phyloP scores from a whole-genome alignment of 1,140 invertebrate genomes.

The Aphidius ervi region DNA sequence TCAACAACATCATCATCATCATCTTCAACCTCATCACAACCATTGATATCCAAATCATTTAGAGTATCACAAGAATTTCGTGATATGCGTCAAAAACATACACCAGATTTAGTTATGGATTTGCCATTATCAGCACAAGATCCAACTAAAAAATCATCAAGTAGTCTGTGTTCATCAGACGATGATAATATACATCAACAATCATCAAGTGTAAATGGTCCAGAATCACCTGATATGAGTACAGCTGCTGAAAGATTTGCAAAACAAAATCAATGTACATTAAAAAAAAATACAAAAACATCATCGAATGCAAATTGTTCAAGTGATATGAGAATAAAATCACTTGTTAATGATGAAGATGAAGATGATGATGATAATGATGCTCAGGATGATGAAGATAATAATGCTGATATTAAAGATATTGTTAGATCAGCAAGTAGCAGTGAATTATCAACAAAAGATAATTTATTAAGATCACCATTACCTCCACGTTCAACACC shows the following conservation, averaged over 20 bases:
- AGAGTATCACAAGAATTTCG: slow-evolving; percentile 49
- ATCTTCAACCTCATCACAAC: slow-evolving; percentile 39
- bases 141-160: slow-evolving; percentile 48
- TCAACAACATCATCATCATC: slow-evolving; percentile 52
- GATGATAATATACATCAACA: slow-evolving; percentile 36
- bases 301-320: slow-evolving; percentile 19
- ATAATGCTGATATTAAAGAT: slow-evolving; percentile 33
- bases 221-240: slow-evolving; percentile 66
- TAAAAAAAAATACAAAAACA: slow-evolving; percentile 70
- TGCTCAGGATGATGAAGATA: slow-evolving; percentile 26
- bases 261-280: slow-evolving; percentile 75
- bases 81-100: slow-evolving; percentile 62
- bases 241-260: slow-evolving; percentile 72
- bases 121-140: slow-evolving; percentile 62
- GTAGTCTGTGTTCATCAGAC: slow-evolving; percentile 46
- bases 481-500: slow-evolving; percentile 57
- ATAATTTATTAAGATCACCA: slow-evolving; percentile 43
- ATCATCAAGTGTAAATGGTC: slow-evolving; percentile 45
- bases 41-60: slow-evolving; percentile 40
- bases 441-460: slow-evolving; percentile 36
- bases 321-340: slow-evolving; percentile 24
- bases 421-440: slow-evolving; percentile 46
- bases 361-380: slow-evolving; percentile 27
- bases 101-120: slow-evolving; percentile 87
- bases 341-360: slow-evolving; percentile 15